Evolutionary conservation across 1,140 invertebrate species (phyloP), one percentile per base, ranked within the genome.

Genomic region (Trachymyrmex cornetzi): DNA sequence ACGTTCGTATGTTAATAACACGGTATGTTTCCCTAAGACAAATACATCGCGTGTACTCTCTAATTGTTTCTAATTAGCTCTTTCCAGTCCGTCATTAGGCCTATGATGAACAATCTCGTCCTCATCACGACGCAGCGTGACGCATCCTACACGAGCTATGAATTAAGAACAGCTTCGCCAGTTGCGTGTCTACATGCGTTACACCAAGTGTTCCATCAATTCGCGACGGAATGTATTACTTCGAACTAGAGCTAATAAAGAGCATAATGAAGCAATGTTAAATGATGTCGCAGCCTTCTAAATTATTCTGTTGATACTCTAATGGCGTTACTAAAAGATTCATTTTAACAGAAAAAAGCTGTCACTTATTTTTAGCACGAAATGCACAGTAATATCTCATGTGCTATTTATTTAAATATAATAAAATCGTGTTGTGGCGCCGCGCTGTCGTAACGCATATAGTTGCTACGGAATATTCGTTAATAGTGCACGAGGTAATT

Each of bases 51-150:
- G 38, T 34, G 22, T 71, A 27, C 30, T 38, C 16, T 81, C 55
- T 63, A 84, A 84, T 84, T 22, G 14, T 84, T 34, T 11, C 69
- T 74, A 84, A 84, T 84, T 84, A 84, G 16, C 22, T 81, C 64
- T 69, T 9, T 69, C 30, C n/a, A 50, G 61, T n/a, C 12, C 22
- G 44, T 61, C 53, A 30, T 72, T 82, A 30, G 69, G 34, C 30
- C 71, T 55, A 72, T 44, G 38, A 55, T 34, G 24, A 82, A 84
- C 38, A 61, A 57, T 63, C 24, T 44, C 55, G 22, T 48, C 61
- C 67, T 74, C 55, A 44, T 81, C 30, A 81, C 30, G 19, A 24
- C 5, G 24, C 66, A 34, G 27, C 67, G 19, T 84, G 24, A 84
- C 69, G 55, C 44, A 11, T 22, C n/a, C 6, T 50, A 6, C 22